Base-by-base conservation (phyloP, 2,113 vertebrate species). In the Barnardius zonarius region DNA sequence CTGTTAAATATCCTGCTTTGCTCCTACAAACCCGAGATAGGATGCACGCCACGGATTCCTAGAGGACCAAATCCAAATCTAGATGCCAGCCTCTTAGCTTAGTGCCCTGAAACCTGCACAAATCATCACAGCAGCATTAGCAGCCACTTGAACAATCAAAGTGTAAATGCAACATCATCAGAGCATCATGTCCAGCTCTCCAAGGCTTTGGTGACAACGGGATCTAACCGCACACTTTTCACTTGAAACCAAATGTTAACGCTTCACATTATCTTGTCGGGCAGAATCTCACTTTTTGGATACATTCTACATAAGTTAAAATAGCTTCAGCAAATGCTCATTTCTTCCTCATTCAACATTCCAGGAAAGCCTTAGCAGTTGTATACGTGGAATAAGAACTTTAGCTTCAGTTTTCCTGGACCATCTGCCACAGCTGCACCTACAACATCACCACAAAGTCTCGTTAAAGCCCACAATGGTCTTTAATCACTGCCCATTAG, bases 251-350 rank as follows among this genome's bases (percentile, higher is more conserved):
- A 48, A 66, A 35, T 30, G 64, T 89, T 17, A 83, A 49, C 39
- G 73, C 37, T 88, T 88, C 68, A 46, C 3, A 3, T 88, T 93
- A 88, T 64, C 35, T 35, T 86, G 33, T 51, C 70, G 51, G 54
- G 68, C 35, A 75, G 61, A 90, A 93, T 63, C 69, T 86, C 61
- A 24, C 25, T 86, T 59, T 64, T 85, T 69, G 1, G 2, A 59
- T 83, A 46, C 43, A 4, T 87, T 86, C 57, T 57, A n/a, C 52
- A 35, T 55, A 48, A 73, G 30, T 79, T 79, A 61, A 93, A 95
- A 97, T 94, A 96, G 57, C 25, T 87, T 67, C 46, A 92, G 73
- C 85, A 94, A 92, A 95, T 89, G 88, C 70, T 95, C 17, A 1
- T 44, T 93, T 86, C 88, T 95, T 88, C 72, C 72, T 88, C 24